phyloP scores from a whole-genome alignment of 2,113 vertebrate genomes.

The Rhinolophus sinicus region DNA sequence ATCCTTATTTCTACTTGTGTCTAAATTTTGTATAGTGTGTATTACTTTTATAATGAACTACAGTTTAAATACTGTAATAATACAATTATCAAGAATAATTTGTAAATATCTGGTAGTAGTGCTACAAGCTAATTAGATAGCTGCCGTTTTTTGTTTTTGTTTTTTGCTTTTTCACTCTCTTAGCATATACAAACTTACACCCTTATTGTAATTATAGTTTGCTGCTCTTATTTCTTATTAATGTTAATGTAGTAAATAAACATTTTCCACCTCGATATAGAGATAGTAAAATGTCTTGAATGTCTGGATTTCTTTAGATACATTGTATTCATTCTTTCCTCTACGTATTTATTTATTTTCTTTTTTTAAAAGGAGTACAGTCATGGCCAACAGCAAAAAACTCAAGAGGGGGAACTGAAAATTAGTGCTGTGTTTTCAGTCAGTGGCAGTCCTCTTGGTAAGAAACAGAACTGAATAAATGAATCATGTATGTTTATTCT shows the following conservation, averaged over 20 bases:
- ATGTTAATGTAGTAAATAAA: conserved; percentile 47
- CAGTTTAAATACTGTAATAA: conserved; percentile 15
- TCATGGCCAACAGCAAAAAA: conserved; percentile 90
- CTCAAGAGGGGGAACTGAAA: conserved; percentile 94
- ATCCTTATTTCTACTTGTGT: conserved; percentile 38
- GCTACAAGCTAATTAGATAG: not conserved
- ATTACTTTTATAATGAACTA: conserved; percentile 79
- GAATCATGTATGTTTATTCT: conserved; percentile 64
- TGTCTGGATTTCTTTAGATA: conserved; percentile 73
- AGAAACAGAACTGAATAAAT: conserved; percentile 81
- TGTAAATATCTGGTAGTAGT: not conserved
- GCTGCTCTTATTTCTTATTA: conserved; percentile 51
- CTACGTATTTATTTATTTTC: conserved; percentile 59
- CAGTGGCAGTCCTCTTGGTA: conserved; percentile 91
- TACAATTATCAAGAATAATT: conserved; percentile 26
- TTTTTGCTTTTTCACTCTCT: conserved; percentile 1
- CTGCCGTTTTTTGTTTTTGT: not conserved
- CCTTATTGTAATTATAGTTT: conserved; percentile 16
- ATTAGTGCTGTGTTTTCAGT: conserved; percentile 98
- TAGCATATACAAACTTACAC: not conserved
- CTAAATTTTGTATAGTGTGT: conserved; percentile 65
- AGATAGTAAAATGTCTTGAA: conserved; percentile 45
- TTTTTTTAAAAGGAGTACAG: conserved; percentile 89
- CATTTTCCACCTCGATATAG: conserved; percentile 28
- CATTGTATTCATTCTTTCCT: conserved; percentile 43